Evolutionary conservation across 2,113 vertebrate genomes (phyloP).

Genomic region (Merops nubicus): DNA sequence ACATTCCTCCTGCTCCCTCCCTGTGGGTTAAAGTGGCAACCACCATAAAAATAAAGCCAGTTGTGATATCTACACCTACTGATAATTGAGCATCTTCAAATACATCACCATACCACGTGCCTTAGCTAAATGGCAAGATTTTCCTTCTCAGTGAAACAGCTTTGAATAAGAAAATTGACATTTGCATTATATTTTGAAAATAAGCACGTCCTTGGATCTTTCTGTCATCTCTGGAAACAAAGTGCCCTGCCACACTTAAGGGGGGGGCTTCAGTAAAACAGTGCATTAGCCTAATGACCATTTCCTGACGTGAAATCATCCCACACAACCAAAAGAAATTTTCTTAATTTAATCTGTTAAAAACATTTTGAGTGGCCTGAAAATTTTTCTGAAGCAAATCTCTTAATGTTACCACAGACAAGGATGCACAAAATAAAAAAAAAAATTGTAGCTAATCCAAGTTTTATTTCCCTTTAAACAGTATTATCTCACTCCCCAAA

Average conservation of each 20-base stretch:
- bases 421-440: not conserved
- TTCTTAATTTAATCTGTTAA: conserved; percentile 14
- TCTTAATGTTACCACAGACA: not conserved
- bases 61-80: not conserved
- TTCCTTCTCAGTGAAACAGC: accelerated
- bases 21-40: not conserved
- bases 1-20: not conserved
- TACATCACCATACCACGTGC: too few species aligned
- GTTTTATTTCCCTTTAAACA: not conserved
- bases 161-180: not conserved
- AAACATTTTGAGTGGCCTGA: not conserved
- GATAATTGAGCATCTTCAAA: not conserved
- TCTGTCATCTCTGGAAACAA: not conserved
- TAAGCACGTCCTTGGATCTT: accelerated
- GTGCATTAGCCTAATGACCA: not conserved
- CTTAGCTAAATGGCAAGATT: not conserved
- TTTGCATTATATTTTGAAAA: not conserved
- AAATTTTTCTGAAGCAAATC: conserved; percentile 4
- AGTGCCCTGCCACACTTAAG: not conserved
- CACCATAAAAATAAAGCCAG: not conserved
- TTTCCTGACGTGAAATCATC: not conserved
- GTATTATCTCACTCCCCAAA: not conserved
- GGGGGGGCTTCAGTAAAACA: not conserved
- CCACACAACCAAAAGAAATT: not conserved
- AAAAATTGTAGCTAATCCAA: not conserved